Base-by-base conservation (phyloP, 1,140 invertebrate species). In the Atta cephalotes region DNA sequence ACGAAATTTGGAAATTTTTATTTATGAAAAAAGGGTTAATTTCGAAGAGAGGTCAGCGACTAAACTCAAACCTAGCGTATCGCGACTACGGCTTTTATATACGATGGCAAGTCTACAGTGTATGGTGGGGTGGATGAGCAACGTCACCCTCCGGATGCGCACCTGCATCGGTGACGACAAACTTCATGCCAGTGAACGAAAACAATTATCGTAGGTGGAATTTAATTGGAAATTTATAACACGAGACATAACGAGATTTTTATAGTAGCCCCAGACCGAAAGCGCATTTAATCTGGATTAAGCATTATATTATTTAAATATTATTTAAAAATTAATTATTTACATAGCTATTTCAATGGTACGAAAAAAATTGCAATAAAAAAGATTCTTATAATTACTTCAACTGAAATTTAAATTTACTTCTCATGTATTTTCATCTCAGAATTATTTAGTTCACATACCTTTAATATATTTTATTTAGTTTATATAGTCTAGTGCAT, bases 151-250 rank as follows among this genome's bases (percentile, higher is more conserved):
- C 60, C 28, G 35, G 58, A 65, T 39, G 88, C 89, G 89, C 89
- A 84, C 88, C 89, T 90, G 89, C 88, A 88, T 89, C 62, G 84
- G 58, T 66, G 76, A 86, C 60, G 25, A 12, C 58, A 16, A 77
- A 86, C 76, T 58, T 65, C 16, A 53, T 70, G 18, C 10, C 14
- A 68, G 28, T 4, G 31, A 49, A 74, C 39, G 58, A 84, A 84
- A 84, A 84, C 80, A 84, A 76, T 62, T 16, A 12, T 74, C n/a
- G 80, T 84, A 45, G 80, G 39, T 35, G 39, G 39, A 14, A 74
- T 76, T 74, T 84, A 84, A 84, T 63, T 58, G 51, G 1, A 81
- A 81, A 71, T 84, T 74, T 74, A 84, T 31, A 60, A 82, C 68
- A 56, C n/a, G 39, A 10, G 1, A 10, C 39, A 45, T 9, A 9